These are phyloP conservation scores for Struthio camelus DNA, from an alignment of 2,113 vertebrate species.

Conservation along the genomic window DNA sequence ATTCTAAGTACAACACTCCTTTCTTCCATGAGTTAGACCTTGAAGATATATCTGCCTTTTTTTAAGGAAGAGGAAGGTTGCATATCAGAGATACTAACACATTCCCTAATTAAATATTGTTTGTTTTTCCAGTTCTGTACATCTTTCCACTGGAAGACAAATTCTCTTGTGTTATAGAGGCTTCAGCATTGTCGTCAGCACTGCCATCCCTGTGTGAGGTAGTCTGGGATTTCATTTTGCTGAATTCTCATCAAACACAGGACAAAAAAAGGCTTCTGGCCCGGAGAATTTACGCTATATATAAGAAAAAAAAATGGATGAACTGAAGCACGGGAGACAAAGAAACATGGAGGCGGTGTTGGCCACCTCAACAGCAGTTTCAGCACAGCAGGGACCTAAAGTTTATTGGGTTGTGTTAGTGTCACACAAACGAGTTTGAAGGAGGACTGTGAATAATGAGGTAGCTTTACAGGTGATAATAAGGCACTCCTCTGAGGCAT, in stretches of 20 bases:
- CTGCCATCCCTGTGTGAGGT: not conserved
- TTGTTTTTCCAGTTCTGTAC: not conserved
- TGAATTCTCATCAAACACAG: not conserved
- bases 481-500: not conserved
- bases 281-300: not conserved
- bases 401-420: not conserved
- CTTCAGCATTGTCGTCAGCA: not conserved
- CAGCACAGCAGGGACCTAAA: not conserved
- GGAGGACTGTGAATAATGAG: not conserved
- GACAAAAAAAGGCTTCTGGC: not conserved
- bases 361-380: not conserved
- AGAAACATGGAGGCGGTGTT: not conserved
- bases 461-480: slow-evolving; percentile 4
- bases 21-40: not conserved
- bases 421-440: not conserved
- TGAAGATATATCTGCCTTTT: not conserved
- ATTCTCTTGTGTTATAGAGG: not conserved
- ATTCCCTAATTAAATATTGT: not conserved
- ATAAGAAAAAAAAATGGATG: not conserved
- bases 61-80: not conserved
- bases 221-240: not conserved
- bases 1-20: not conserved
- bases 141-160: not conserved
- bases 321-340: not conserved
- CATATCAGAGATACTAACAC: not conserved